These are phyloP conservation scores for Lethocerus indicus DNA, from an alignment of 1,140 invertebrate genomes.

Conservation along the genomic window DNA sequence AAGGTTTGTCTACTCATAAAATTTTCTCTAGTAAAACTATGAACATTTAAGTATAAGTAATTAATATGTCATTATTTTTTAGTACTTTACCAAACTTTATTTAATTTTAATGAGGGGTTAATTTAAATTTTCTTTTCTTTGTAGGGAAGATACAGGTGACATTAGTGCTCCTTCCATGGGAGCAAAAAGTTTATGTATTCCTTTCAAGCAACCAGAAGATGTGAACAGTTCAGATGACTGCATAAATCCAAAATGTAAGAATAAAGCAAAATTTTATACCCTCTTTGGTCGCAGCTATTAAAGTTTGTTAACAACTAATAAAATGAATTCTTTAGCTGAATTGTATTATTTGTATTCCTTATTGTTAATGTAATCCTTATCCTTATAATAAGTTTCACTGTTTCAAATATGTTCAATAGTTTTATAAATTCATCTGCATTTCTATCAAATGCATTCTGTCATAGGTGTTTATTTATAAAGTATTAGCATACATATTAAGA, in stretches of 20 bases:
- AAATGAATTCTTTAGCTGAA: too few species aligned
- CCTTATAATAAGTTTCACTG: too few species aligned
- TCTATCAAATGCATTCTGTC: too few species aligned
- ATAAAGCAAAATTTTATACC: constrained; percentile 69
- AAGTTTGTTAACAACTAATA: too few species aligned
- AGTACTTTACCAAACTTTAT: neutral
- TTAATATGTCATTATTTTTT: neutral
- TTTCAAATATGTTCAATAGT: too few species aligned
- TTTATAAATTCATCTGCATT: too few species aligned
- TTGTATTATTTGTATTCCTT: too few species aligned
- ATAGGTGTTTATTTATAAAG: too few species aligned
- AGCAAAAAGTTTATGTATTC: constrained; percentile 94
- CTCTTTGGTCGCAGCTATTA: constrained; percentile 95
- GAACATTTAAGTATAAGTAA: neutral
- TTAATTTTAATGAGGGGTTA: neutral
- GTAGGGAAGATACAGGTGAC: constrained; percentile 41
- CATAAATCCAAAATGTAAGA: constrained; percentile 71
- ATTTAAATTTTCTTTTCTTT: constrained; percentile 17
- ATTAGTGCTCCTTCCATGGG: constrained; percentile 85
- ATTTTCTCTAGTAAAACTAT: neutral
- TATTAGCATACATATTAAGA: too few species aligned
- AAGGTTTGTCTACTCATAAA: constrained; percentile 30
- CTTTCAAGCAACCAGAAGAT: constrained; percentile 65
- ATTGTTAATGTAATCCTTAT: too few species aligned
- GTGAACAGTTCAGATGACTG: constrained; percentile 50